Percentiles rank a stretch among this genome's conserved stretches.
phyloP scores from a whole-genome alignment of 2,888 invertebrate genomes.

The Lepas anatifera region DNA sequence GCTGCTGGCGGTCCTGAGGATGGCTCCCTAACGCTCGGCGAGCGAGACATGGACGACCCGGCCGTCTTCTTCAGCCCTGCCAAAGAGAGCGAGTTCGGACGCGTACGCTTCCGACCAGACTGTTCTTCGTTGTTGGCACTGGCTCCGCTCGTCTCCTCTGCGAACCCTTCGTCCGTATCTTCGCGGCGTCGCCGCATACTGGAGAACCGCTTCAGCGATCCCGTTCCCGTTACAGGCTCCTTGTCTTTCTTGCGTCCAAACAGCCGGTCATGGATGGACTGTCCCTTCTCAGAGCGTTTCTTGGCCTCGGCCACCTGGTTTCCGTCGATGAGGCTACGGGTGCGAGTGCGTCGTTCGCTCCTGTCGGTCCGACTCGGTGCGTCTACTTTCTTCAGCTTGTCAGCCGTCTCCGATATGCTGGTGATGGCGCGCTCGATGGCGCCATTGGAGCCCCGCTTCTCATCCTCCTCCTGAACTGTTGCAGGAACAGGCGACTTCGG shows the following conservation, averaged over 20 bases:
- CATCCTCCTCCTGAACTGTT: not conserved
- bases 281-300: not conserved
- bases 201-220: not conserved
- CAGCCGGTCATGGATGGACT: conserved; percentile 3
- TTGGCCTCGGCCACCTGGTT: conserved; percentile 19
- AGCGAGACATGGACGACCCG: not conserved
- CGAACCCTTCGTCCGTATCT: not conserved
- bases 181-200: not conserved
- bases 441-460: conserved; percentile 4
- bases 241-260: not conserved
- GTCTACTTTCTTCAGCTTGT: conserved; percentile 7
- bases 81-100: not conserved
- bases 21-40: not conserved
- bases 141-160: not conserved
- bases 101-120: not conserved
- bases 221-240: not conserved
- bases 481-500: not conserved
- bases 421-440: conserved; percentile 13
- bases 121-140: not conserved
- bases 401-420: conserved; percentile 14
- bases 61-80: not conserved
- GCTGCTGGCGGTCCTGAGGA: not conserved
- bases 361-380: not conserved
- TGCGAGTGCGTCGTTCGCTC: conserved; percentile 18
- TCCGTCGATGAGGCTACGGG: conserved; percentile 21